Evolutionary conservation across 2,888 invertebrate species (phyloP).

Genomic region (Heterodera filipjevi): DNA sequence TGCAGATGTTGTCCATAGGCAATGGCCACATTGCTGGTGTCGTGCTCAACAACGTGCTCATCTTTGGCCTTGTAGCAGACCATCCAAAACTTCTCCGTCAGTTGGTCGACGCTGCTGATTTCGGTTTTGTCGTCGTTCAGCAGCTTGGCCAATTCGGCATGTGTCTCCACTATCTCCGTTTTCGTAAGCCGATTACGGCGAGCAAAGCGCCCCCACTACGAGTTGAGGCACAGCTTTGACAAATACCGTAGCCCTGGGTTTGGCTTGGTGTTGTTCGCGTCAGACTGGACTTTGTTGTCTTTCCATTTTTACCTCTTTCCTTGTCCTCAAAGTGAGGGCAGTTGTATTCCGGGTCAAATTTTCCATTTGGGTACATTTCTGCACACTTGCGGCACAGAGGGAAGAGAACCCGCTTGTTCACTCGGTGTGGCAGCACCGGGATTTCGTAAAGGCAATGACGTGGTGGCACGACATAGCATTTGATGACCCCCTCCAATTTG

Average conservation of each 20-base stretch:
- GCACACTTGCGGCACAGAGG: not conserved
- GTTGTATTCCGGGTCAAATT: not conserved
- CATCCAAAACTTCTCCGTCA: not conserved
- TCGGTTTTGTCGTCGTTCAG: too few species aligned
- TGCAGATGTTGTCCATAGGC: not conserved
- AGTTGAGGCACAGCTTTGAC: not conserved
- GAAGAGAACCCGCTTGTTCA: not conserved
- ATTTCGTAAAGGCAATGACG: not conserved
- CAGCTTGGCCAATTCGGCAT: not conserved
- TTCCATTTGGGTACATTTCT: not conserved
- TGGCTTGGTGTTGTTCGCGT: not conserved
- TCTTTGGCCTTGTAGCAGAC: not conserved
- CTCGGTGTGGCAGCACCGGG: not conserved
- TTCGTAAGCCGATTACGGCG: not conserved
- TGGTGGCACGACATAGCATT: not conserved
- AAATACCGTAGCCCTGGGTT: not conserved
- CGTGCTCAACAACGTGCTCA: not conserved
- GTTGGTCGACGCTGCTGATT: too few species aligned
- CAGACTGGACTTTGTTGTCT: not conserved
- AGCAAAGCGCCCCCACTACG: not conserved
- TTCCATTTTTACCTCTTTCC: not conserved
- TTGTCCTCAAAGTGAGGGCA: not conserved
- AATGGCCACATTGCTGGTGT: too few species aligned
- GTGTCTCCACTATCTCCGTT: not conserved
- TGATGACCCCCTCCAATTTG: not conserved